Percentiles rank a stretch among this genome's conserved stretches.
Evolutionary conservation across 2,113 vertebrate genomes (phyloP).

Genomic region (Bos javanicus): DNA sequence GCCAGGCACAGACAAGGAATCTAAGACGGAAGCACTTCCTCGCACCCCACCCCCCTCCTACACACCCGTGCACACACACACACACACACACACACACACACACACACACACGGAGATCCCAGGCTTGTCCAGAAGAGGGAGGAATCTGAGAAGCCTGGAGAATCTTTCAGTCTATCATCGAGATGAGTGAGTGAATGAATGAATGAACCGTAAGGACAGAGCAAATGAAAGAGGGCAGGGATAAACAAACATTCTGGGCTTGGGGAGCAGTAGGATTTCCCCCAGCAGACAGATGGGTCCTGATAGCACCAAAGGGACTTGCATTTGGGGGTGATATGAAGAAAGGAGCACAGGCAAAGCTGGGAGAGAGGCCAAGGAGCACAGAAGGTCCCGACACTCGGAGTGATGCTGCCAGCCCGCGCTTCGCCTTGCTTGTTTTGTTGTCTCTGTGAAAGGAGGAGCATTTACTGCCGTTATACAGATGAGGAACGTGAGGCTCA

Average conservation of each 20-base stretch:
- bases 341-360: neutral
- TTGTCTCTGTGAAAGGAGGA: neutral
- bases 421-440: neutral
- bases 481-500: neutral
- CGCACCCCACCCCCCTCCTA: neutral
- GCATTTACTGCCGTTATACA: neutral
- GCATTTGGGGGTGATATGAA: neutral
- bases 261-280: neutral
- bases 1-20: neutral
- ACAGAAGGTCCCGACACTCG: neutral
- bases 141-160: neutral
- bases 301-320: neutral
- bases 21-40: neutral
- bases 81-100: neutral
- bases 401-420: neutral
- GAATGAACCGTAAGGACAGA: neutral
- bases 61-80: neutral
- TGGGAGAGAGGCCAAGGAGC: neutral
- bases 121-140: neutral
- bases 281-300: neutral
- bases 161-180: neutral
- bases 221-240: neutral
- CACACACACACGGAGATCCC: neutral
- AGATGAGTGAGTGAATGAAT: neutral
- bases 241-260: neutral